Base-by-base conservation (phyloP, 2,113 vertebrate genomes). In the Nannobrachium achirus region DNA sequence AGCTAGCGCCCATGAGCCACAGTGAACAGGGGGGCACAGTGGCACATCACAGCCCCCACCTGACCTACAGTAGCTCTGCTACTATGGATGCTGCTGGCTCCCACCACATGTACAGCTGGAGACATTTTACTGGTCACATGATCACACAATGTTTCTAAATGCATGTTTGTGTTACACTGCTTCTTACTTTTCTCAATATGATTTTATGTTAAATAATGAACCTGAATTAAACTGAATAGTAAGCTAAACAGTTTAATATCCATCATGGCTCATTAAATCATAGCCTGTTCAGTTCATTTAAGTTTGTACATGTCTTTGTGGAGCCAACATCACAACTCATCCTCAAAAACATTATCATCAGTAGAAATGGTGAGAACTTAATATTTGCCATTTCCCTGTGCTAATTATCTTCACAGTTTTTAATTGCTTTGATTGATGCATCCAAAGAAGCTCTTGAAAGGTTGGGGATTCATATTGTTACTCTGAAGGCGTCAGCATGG, bases 401-500 rank as follows among this genome's bases (percentile, higher is more conserved):
- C 60, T 81, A 86, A 88, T 90, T 86, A 84, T 84, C 68, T 61
- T 44, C 46, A 73, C 75, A 69, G 73, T 72, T n/a, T 66, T 16
- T 86, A 84, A 88, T 88, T 82, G 80, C 76, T 79, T 66, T 85
- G 72, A 85, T 85, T 84, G 84, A 86, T 84, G 52, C n/a, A n/a
- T n/a, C n/a, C n/a, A n/a, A n/a, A n/a, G n/a, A 83, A 38, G 41
- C 51, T 20, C 69, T 84, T 85, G 46, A 82, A 79, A 81, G 61
- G 77, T 61, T 19, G 51, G 51, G 62, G 65, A 64, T 78, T 59
- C 53, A 73, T 45, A 62, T 40, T 46, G 66, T 6, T 46, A 66
- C 71, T 79, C 75, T 74, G 66, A 50, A 52, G 67, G 45, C 41
- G 61, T 56, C 56, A 51, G 39, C 15, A 40, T 20, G 10, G 38